Conservation (phyloP, 2,113 vertebrate genomes). For the Gymnarchus niloticus region DNA sequence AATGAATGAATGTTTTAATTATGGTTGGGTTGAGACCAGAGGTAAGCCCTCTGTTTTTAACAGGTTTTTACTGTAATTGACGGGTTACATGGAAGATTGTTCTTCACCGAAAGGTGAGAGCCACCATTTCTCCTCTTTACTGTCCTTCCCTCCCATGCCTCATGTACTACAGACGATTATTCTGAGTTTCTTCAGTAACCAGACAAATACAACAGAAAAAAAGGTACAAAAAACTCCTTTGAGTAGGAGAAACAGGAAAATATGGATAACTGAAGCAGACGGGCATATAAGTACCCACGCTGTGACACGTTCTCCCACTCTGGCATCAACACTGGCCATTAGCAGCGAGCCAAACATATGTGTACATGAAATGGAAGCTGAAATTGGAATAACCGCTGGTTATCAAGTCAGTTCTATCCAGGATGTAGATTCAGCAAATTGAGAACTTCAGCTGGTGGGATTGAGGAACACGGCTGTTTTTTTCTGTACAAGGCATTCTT, state of each 20-base stretch:
- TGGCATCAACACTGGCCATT: neutral
- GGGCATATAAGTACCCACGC: neutral
- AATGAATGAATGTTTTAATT: neutral
- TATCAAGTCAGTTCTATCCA: neutral
- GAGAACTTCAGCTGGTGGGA: neutral
- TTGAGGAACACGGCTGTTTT: neutral
- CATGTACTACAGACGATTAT: neutral
- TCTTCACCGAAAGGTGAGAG: no score
- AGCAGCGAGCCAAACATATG: neutral
- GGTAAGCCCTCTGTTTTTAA: neutral
- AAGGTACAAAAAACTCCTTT: neutral
- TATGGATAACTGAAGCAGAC: neutral
- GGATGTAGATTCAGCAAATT: neutral
- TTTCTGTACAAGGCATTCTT: neutral
- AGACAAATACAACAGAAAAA: slow-evolving; percentile 33
- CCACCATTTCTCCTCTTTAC: neutral
- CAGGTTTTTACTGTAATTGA: slow-evolving; percentile 43
- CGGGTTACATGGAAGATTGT: slow-evolving; percentile 29
- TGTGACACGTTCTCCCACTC: neutral
- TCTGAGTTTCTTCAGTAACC: slow-evolving; percentile 40
- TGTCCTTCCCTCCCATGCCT: neutral
- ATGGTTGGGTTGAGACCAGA: neutral
- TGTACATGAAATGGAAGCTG: neutral
- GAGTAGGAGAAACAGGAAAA: neutral
- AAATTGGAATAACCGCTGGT: neutral